Conservation (phyloP, 2,113 vertebrate genomes). For the Raja brachyura region DNA sequence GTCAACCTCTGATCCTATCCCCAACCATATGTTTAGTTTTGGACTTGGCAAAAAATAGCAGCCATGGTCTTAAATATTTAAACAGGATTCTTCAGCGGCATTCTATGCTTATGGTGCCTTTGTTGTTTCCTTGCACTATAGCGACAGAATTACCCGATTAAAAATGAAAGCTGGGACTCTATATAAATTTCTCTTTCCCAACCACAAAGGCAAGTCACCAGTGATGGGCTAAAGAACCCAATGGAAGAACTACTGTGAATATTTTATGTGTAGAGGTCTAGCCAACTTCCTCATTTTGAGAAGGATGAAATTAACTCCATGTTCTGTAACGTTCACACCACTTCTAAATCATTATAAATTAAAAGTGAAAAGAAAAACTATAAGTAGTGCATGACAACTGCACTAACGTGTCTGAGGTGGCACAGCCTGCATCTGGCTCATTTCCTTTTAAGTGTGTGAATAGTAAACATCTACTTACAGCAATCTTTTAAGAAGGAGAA, state of each 20-base stretch:
- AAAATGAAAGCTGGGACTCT: not conserved
- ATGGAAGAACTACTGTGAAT: not conserved
- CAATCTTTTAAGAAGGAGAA: not conserved
- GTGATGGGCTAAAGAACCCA: not conserved
- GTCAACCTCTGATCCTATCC: not conserved
- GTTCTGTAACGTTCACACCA: not conserved
- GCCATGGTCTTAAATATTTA: not conserved
- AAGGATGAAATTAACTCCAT: slow-evolving; percentile 22
- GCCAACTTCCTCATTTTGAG: not conserved
- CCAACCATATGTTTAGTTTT: not conserved
- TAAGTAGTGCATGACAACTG: not conserved
- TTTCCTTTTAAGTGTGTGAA: not conserved
- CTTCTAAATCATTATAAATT: slow-evolving; percentile 18
- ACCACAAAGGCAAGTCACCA: not conserved
- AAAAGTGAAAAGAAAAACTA: slow-evolving; percentile 15
- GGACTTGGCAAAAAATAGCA: not conserved
- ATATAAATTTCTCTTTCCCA: slow-evolving; percentile 21
- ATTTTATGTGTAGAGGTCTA: not conserved
- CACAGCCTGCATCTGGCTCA: not conserved
- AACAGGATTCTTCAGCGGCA: not conserved
- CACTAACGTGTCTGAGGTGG: slow-evolving; percentile 17
- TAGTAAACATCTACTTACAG: not conserved
- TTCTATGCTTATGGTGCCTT: too few relatives aligned
- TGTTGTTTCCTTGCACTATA: not conserved
- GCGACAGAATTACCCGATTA: slow-evolving; percentile 10